phyloP scores from a whole-genome alignment of 2,797 vertebrate species.

The Danio jaintianensis region DNA sequence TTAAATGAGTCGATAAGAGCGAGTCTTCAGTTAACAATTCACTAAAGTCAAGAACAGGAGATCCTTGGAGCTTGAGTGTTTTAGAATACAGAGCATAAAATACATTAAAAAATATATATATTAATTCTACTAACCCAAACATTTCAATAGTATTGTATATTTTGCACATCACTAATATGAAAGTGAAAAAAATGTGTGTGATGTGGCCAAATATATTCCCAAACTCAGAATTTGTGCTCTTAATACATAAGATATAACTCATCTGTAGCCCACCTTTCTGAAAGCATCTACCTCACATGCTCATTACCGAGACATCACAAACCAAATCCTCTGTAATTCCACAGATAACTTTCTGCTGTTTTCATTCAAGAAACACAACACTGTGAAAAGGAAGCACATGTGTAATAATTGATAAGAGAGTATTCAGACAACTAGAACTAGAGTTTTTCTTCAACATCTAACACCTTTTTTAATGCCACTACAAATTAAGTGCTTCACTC shows the following conservation, averaged over 20 bases:
- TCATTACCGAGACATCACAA: conserved; percentile 2
- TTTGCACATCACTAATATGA: neutral
- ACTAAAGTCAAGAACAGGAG: too few species aligned
- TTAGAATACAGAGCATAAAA: too few species aligned
- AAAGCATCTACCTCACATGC: neutral
- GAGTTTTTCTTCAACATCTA: neutral
- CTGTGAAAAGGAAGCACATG: neutral
- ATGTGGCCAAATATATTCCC: too few species aligned
- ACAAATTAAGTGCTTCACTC: neutral
- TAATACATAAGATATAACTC: neutral
- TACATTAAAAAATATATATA: too few species aligned
- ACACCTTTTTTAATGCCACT: neutral
- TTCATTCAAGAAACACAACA: neutral
- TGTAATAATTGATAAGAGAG: neutral
- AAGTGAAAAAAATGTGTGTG: neutral
- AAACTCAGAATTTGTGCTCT: too few species aligned
- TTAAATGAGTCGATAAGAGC: too few species aligned
- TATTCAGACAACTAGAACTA: neutral
- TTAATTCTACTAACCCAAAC: too few species aligned
- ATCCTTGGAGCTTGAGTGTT: too few species aligned
- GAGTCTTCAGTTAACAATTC: too few species aligned
- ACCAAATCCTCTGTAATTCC: neutral
- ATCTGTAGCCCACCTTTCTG: neutral
- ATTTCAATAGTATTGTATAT: neutral
- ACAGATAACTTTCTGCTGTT: neutral